Base-by-base conservation (phyloP, 2,888 invertebrate species). In the Theretra japonica region DNA sequence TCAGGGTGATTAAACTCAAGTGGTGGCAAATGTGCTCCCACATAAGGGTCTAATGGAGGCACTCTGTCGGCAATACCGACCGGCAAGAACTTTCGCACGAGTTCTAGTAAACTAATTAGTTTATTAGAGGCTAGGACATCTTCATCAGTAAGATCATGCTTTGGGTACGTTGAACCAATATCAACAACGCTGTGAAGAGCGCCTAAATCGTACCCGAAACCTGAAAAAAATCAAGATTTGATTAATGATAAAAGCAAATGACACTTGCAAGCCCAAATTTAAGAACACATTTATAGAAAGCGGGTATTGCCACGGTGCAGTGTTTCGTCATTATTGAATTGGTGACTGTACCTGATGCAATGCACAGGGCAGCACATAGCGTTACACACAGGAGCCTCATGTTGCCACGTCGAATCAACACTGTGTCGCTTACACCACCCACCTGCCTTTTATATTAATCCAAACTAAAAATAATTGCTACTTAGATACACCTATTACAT, bases 11-110 rank as follows among this genome's bases (percentile, higher is more conserved):
- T 8, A 41, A 62, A 62, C 3, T 21, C 15, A 41, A 21, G 21
- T 41, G 33, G 41, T 15, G 21, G 15, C 11, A 41, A 21, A 2
- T 23, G 15, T 21, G 21, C 5, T 15, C 1, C 8, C 21, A 62
- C 62, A 15, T 62, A 62, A 21, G 62, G 62, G 2, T 62, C 62
- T 21, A 62, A 33, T 41, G 62, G 11, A 21, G 62, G 62, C 41
- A 62, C 62, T 0, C 4, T 11, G 21, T 62, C 21, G 30, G 21
- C 21, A 23, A 62, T 21, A 62, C 62, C 62, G 4, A 62, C 62
- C 41, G 62, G 62, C 62, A 62, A 41, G 21, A 41, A 33, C 4
- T 33, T n/a, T 15, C 41, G 62, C 15, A 41, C 11, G 21, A 33
- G 33, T 23, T 41, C 41, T 11, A 62, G 33, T 21, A 62, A 33